Conservation (phyloP, 2,113 vertebrate species). For the Mohoua ochrocephala region DNA sequence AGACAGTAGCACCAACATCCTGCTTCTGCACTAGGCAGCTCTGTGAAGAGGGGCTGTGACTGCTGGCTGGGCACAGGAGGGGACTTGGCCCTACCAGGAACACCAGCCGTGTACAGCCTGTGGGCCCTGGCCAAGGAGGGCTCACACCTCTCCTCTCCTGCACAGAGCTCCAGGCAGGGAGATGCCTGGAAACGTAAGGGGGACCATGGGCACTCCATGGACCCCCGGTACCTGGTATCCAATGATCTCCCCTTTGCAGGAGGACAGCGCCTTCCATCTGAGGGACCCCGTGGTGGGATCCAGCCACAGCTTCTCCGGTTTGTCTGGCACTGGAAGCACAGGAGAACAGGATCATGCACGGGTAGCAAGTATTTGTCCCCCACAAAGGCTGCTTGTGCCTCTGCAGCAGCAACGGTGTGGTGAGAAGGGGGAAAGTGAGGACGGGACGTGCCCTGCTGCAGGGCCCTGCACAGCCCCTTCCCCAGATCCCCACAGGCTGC, state of each 20-base stretch:
- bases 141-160: not conserved
- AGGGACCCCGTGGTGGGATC: not conserved
- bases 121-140: not conserved
- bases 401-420: not conserved
- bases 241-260: conserved; percentile 6
- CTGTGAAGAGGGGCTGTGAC: not conserved
- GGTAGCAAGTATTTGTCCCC: not conserved
- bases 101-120: not conserved
- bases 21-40: not conserved
- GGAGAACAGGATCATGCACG: not conserved
- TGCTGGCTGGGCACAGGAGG: not conserved
- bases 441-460: not conserved
- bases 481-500: not conserved
- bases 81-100: not conserved
- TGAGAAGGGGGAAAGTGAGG: not conserved
- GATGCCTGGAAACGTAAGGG: not conserved
- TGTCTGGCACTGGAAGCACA: not conserved
- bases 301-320: not conserved
- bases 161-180: not conserved
- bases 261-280: not conserved
- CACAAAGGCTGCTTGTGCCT: not conserved
- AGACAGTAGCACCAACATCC: not conserved
- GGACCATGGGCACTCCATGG: accelerated
- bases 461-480: not conserved
- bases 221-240: conserved; percentile 20